Base-by-base conservation (phyloP, 2,797 vertebrate genomes). In the Anisognathus igniventris region DNA sequence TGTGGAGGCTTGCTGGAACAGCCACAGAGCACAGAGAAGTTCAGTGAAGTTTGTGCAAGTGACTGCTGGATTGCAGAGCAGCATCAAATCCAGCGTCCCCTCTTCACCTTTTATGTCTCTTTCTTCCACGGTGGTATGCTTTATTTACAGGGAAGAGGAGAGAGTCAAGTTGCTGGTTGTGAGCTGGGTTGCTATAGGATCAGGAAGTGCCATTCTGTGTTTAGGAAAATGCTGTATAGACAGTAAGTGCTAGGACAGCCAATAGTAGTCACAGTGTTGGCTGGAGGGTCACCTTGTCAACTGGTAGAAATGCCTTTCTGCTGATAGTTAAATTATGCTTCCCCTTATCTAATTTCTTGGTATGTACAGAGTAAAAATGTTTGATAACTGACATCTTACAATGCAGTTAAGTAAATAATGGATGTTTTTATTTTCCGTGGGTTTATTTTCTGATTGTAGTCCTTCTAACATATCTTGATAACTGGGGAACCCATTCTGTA, bases 1-100 rank as follows among this genome's bases (percentile, higher is more conserved):
- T 3, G 0, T 6, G 53, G 33, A 44, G 28, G 22, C 24, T 84
- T 0, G 0, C 61, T 56, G 39, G 0, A 10, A 39, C 50, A 72
- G 37, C 39, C 56, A 45, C 0, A 3, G 30, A 68, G 25, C 37
- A 21, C 1, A 50, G 48, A 50, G 3, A 28, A n/a, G 6, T 51
- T 66, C 42, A 64, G 18, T 33, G n/a, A 75, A 40, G 23, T 37
- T n/a, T 7, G 1, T 48, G 8, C 30, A 25, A 48, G 21, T 73
- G 68, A 28, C 27, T 84, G 45, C 42, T 88, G 50, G 28, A 61
- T 66, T 37, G 33, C n/a, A 77, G 45, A 39, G 42, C 28, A 70
- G 23, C 12, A 12, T 42, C 18, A 37, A 84, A 81, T 21, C 40
- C 40, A 27, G 44, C 30, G 45, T 37, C 51, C 31, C 31, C 7